Percentiles rank a stretch among this genome's conserved stretches.
Conservation (phyloP, 1,140 invertebrate species). For the Lethrus apterus region DNA sequence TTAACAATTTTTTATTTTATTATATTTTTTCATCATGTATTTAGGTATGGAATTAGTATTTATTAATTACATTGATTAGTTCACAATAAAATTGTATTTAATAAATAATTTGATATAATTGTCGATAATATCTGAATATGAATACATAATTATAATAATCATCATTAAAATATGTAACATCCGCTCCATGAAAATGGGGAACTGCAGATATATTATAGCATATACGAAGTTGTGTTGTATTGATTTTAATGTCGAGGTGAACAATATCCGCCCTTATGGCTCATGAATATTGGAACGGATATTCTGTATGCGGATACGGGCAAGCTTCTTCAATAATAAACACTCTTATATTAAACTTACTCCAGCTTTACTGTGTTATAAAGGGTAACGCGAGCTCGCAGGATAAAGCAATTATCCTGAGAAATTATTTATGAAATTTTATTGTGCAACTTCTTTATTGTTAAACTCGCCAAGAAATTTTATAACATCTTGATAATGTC, state of each 20-base stretch:
- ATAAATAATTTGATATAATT: no score
- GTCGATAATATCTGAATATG: no score
- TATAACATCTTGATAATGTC: conserved; percentile 18
- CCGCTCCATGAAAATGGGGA: no score
- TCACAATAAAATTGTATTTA: no score
- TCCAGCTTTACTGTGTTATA: conserved; percentile 20
- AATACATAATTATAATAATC: no score
- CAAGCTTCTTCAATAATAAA: conserved; percentile 28
- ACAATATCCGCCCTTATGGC: conserved; percentile 33
- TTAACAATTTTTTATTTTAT: no score
- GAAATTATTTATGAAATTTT: conserved; percentile 26
- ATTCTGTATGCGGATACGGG: conserved; percentile 25
- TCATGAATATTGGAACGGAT: conserved; percentile 29
- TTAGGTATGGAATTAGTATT: no score
- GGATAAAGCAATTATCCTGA: conserved; percentile 22
- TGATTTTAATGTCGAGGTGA: conserved; percentile 37
- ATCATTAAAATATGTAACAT: no score
- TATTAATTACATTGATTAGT: no score
- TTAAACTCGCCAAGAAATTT: conserved; percentile 21
- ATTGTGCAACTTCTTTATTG: conserved; percentile 22
- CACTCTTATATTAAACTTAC: conserved; percentile 29
- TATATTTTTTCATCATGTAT: no score
- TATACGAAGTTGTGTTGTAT: conserved; percentile 37
- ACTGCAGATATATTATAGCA: conserved; percentile 39
- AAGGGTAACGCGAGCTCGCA: conserved; percentile 15